Evolutionary conservation across 2,113 vertebrate genomes (phyloP), one percentile per base, ranked within the genome.

Genomic region (Lagenorhynchus albirostris): DNA sequence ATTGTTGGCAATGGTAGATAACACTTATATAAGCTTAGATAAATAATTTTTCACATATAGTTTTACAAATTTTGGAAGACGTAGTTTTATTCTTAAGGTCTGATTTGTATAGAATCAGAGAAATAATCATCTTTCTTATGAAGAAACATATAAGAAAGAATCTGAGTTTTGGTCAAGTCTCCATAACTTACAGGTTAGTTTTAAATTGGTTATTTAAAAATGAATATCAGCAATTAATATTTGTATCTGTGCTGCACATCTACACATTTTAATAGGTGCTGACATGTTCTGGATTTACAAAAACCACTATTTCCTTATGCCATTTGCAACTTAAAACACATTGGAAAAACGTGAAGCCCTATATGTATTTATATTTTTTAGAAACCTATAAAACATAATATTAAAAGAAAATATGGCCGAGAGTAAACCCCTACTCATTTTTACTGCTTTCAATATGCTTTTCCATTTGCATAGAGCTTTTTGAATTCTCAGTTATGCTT

Each of bases 171-270:
- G 5, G 1, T 79, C 50, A 68, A 25, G 4, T 80, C 1, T 10
- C 33, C 53, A 83, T 6, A 86, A 58, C 1, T 23, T 41, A 44
- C 38, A 25, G n/a, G 26, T 36, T 68, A 53, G 3, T 62, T 63
- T 91, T 85, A 60, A 93, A 74, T 53, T 93, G 41, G 20, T 21
- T 82, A 96, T 73, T 88, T 91, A 33, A 63, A 90, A 80, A 73
- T 38, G 3, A 94, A 18, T 21, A 76, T 73, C n/a, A 55, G 5
- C 23, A 81, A 82, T 55, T 58, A 79, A n/a, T 15, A 74, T 70
- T 41, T 93, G 23, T 60, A 67, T 2, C 5, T 82, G 11, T 11
- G 70, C 0, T 71, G 10, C 17, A 65, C 3, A 53, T 44, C 8
- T 29, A 44, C 26, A 47, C 55, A 50, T 68, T 77, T 89, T 50